These are phyloP conservation scores for Pachypeltis micranthus DNA, from an alignment of 1,140 invertebrate species.

Conservation along the genomic window DNA sequence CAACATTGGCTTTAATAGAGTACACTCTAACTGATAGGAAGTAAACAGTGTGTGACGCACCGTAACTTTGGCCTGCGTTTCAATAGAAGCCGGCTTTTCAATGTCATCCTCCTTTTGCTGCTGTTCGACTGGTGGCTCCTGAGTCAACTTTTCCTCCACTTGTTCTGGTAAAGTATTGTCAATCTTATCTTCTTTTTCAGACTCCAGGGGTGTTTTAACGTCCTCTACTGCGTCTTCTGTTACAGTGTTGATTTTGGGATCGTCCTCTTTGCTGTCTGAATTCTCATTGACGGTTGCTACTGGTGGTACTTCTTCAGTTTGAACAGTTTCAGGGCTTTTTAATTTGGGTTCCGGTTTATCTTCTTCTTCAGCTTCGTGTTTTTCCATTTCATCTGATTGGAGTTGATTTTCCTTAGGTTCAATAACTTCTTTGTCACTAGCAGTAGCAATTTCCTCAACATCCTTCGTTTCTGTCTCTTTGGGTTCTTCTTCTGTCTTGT, in stretches of 20 bases:
- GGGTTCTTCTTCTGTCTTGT: background rate
- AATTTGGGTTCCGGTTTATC: background rate
- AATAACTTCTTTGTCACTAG: background rate
- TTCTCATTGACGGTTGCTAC: background rate
- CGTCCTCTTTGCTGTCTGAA: background rate
- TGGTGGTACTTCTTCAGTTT: background rate
- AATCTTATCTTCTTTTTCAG: background rate
- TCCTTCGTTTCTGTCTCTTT: background rate
- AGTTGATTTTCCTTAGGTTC: background rate
- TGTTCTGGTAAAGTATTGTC: too few species aligned
- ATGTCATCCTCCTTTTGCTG: too few species aligned
- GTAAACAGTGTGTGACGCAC: too few species aligned
- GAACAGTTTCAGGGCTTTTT: background rate
- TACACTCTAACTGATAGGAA: too few species aligned
- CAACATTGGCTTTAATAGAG: too few species aligned
- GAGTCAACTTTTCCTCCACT: too few species aligned
- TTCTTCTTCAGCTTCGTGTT: background rate
- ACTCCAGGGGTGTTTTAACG: background rate
- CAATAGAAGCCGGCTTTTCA: too few species aligned
- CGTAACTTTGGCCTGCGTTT: too few species aligned
- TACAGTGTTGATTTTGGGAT: background rate
- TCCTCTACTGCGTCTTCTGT: too few species aligned
- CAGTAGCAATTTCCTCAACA: background rate
- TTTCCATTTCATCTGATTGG: background rate
- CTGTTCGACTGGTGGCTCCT: too few species aligned